Base-by-base conservation (phyloP, 2,113 vertebrate genomes). In the Laterallus jamaicensis region DNA sequence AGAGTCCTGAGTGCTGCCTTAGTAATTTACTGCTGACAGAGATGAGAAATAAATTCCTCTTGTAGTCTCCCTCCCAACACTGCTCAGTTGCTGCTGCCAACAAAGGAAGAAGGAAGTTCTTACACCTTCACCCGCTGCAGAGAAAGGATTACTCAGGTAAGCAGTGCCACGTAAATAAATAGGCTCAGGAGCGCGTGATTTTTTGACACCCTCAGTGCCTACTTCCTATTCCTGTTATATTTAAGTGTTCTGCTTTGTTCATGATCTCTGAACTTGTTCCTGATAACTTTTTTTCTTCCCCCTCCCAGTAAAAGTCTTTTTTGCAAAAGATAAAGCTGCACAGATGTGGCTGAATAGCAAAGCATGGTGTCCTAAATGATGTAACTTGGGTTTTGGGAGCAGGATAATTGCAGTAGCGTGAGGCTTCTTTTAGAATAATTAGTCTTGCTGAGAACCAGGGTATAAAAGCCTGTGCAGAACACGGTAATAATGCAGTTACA, bases 401-500 rank as follows among this genome's bases (percentile, higher is more conserved):
- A 95, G 77, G 81, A 78, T 95, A 96, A 95, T 95, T 95, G 95
- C 77, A 49, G 77, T 62, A 79, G 86, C 42, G 21, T 82, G 94
- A 92, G 63, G 35, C 66, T 95, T 78, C 94, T 96, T 96, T 95
- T 92, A 95, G 86, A 89, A 92, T 97, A 95, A 96, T 95, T 93
- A 95, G 84, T 91, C 91, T 93, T 92, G 66, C 94, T 95, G 91
- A 92, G 94, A 96, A 92, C 39, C 73, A 86, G 77, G 62, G 60
- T 95, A 88, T 92, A 86, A 97, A 96, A 95, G 80, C 80, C 83
- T 81, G 62, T 64, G 69, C 92, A 86, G 83, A 95, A 73, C 73
- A 31, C 83, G 70, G 86, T 92, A 93, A 84, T 93, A 90, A 95
- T n/a, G 81, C 86, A 76, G 93, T 95, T 95, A 84, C 83, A 91